Conservation (phyloP, 2,113 vertebrate species). For the Nesogale talazaci region DNA sequence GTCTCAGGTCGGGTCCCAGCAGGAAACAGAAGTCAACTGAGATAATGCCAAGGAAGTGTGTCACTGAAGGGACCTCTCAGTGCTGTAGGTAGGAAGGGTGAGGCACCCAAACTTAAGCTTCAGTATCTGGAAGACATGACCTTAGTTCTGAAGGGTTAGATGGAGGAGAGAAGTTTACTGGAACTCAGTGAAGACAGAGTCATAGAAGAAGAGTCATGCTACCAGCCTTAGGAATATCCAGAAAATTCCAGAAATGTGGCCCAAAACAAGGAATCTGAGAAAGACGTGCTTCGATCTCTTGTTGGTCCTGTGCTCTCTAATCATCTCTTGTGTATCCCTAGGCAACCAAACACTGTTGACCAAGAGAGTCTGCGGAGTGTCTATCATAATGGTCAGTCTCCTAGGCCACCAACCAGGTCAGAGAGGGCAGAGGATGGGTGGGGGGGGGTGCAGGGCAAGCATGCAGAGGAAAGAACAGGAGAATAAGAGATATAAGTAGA, state of each 20-base stretch:
- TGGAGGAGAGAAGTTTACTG: neutral
- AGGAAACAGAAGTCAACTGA: neutral
- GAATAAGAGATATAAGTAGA: neutral
- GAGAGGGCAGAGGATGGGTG: neutral
- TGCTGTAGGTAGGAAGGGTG: rapidly evolving
- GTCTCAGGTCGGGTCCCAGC: neutral
- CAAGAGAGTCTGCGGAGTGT: neutral
- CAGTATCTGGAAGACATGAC: neutral
- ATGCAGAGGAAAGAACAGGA: neutral
- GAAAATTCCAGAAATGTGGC: neutral
- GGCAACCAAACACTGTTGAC: neutral
- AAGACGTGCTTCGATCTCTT: neutral
- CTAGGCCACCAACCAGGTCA: too few species aligned
- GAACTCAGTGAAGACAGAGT: neutral
- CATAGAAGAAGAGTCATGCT: neutral
- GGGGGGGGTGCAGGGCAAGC: neutral
- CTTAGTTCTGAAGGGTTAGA: neutral
- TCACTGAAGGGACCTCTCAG: neutral
- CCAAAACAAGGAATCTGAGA: neutral
- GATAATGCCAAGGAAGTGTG: neutral
- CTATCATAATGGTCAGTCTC: neutral
- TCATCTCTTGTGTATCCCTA: neutral
- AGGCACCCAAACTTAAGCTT: neutral
- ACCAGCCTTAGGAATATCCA: neutral
- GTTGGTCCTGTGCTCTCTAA: neutral